Base-by-base conservation (phyloP, 2,113 vertebrate species). In the Forbesichthys papilliferus region DNA sequence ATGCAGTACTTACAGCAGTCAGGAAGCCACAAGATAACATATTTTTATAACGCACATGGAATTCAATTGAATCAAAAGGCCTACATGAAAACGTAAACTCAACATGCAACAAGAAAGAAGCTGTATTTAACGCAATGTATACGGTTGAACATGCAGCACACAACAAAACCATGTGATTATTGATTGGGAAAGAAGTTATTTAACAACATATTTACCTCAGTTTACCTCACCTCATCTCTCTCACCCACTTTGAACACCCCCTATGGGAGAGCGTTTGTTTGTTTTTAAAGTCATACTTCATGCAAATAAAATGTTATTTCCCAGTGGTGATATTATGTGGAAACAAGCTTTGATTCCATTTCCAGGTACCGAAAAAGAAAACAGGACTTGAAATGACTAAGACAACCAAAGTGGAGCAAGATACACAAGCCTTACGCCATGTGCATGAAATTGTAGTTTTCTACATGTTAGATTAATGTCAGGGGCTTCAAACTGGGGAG, bases 211-310 rank as follows among this genome's bases (percentile, higher is more conserved):
- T 85, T 85, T 88, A 85, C 77, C 34, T 58, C 69, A 55, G 0
- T 82, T 20, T 58, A 60, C 62, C 80, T 78, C 61, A 27, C 27
- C 54, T 86, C 51, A 5, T 65, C 68, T 76, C 77, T 27, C 27
- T 27, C 27, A 27, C 27, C 27, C 27, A 27, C 27, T 27, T 27
- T 3, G 27, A 27, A 2, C 27, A 2, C 27, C 27, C 27, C 84
- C 84, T 84, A 89, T 89, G 81, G 75, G 60, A 80, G 3, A 55
- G 74, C 66, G 58, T 69, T 66, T 74, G 48, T 72, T 53, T 54
- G 78, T 73, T 65, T 53, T 61, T 12, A 51, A 64, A 11, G 82
- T 85, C 87, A 79, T 72, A 91, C 5, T 90, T 89, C 84, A 80
- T 80, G 64, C 69, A 75, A 63, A 86, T 75, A 86, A 83, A 77